Evolutionary conservation across 2,888 invertebrate genomes (phyloP).

Genomic region (Nomada flava): DNA sequence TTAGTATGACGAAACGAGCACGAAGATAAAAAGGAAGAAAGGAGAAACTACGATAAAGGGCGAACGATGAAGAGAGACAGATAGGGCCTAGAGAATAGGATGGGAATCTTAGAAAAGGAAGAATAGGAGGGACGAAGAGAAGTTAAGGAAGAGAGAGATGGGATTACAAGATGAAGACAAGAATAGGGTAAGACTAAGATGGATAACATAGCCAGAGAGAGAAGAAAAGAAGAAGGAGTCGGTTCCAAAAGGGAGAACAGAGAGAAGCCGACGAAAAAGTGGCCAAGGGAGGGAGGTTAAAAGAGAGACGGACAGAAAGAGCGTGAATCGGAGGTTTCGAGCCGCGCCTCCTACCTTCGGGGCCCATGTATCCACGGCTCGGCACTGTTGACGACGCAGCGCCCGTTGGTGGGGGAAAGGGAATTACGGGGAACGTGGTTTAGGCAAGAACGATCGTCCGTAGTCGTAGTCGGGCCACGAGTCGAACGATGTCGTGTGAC

Average conservation of each 20-base stretch:
- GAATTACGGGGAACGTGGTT: constrained; percentile 76
- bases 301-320: constrained; percentile 52
- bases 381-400: constrained; percentile 63
- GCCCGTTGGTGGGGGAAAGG: constrained; percentile 65
- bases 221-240: constrained; percentile 24
- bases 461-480: constrained; percentile 74
- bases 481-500: constrained; percentile 40
- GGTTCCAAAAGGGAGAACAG: constrained; percentile 18
- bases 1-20: constrained; percentile 37
- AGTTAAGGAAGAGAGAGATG: neutral
- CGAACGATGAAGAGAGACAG: neutral
- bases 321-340: constrained; percentile 59
- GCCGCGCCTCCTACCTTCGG: constrained; percentile 69
- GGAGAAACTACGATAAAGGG: constrained; percentile 23
- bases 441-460: constrained; percentile 78
- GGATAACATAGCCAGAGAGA: constrained; percentile 2
- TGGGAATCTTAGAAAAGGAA: constrained; percentile 38
- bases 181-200: constrained; percentile 16
- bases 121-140: constrained; percentile 9
- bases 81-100: constrained; percentile 39
- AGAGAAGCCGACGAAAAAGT: constrained; percentile 48
- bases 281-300: constrained; percentile 45
- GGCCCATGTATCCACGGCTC: constrained; percentile 66
- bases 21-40: constrained; percentile 32
- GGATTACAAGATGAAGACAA: constrained; percentile 7